These are phyloP conservation scores for Setipinna tenuifilis DNA, from an alignment of 2,797 vertebrate species.

Conservation along the genomic window DNA sequence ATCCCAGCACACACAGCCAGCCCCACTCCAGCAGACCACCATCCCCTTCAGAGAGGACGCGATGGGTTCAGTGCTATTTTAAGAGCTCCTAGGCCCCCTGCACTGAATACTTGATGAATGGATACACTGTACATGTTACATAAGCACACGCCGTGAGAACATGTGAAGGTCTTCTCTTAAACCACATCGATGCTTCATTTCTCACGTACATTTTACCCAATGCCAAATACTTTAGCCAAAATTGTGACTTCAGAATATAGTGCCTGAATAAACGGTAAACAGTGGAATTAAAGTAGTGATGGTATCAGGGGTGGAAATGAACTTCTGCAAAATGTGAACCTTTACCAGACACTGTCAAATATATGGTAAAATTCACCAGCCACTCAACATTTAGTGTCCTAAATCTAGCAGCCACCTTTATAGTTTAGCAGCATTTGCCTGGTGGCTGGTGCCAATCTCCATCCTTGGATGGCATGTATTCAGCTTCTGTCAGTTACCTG, in stretches of 20 bases:
- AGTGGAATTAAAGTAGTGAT: too few relatives aligned
- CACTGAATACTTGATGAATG: constrained; percentile 5
- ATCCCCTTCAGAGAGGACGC: not conserved
- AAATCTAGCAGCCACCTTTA: too few relatives aligned
- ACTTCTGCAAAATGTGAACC: too few relatives aligned
- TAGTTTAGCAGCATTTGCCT: too few relatives aligned
- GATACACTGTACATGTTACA: not conserved
- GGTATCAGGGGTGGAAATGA: too few relatives aligned
- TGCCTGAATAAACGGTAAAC: not conserved
- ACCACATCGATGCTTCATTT: not conserved
- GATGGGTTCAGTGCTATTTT: constrained; percentile 8
- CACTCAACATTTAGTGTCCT: too few relatives aligned
- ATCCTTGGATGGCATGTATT: too few relatives aligned
- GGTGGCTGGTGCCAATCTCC: too few relatives aligned
- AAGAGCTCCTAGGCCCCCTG: not conserved
- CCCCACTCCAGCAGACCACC: not conserved
- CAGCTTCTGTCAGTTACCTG: too few relatives aligned
- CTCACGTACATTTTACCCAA: not conserved
- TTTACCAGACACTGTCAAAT: too few relatives aligned
- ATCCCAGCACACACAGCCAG: not conserved
- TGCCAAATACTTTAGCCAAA: not conserved
- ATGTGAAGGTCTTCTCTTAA: not conserved
- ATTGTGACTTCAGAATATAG: not conserved
- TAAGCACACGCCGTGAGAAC: not conserved
- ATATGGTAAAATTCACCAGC: too few relatives aligned